These are phyloP conservation scores for Neocloeon triangulifer DNA, from an alignment of 1,140 invertebrate genomes.

Conservation along the genomic window DNA sequence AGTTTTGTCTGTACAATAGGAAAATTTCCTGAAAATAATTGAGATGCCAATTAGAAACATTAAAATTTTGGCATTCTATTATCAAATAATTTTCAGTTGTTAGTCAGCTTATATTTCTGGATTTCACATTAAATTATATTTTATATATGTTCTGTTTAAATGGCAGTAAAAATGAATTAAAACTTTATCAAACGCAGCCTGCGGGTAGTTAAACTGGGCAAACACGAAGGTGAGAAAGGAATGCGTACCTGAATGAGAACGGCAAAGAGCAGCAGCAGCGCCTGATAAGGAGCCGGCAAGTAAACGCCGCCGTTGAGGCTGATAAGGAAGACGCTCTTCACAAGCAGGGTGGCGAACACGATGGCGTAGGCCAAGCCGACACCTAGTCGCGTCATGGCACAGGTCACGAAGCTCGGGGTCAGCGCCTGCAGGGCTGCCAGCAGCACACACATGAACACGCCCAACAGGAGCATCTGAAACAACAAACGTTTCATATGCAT, in stretches of 20 bases:
- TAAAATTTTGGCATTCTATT: too few species aligned
- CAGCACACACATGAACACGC: slow-evolving; percentile 61
- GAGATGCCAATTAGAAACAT: too few species aligned
- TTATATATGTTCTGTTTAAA: too few species aligned
- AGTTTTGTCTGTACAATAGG: too few species aligned
- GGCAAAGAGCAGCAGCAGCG: slow-evolving; percentile 69
- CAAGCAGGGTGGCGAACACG: slow-evolving; percentile 76
- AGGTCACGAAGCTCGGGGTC: slow-evolving; percentile 55
- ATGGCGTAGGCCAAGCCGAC: slow-evolving; percentile 68
- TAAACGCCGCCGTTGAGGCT: slow-evolving; percentile 80
- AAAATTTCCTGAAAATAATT: too few species aligned
- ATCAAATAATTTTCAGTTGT: too few species aligned
- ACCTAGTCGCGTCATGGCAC: slow-evolving; percentile 60
- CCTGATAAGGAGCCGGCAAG: slow-evolving; percentile 73
- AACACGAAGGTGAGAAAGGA: background rate
- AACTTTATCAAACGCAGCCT: too few species aligned
- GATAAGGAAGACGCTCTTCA: slow-evolving; percentile 83
- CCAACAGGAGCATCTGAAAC: slow-evolving; percentile 74
- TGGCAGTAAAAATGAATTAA: too few species aligned
- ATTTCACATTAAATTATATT: too few species aligned
- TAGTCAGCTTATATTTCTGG: too few species aligned
- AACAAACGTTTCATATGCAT: too few species aligned
- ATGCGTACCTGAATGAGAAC: slow-evolving; percentile 48
- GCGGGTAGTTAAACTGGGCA: too few species aligned
- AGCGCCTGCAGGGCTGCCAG: slow-evolving; percentile 56